Evolutionary conservation across 2,113 vertebrate species (phyloP), one percentile per base, ranked within the genome.

Genomic region (Entelurus aequoreus): DNA sequence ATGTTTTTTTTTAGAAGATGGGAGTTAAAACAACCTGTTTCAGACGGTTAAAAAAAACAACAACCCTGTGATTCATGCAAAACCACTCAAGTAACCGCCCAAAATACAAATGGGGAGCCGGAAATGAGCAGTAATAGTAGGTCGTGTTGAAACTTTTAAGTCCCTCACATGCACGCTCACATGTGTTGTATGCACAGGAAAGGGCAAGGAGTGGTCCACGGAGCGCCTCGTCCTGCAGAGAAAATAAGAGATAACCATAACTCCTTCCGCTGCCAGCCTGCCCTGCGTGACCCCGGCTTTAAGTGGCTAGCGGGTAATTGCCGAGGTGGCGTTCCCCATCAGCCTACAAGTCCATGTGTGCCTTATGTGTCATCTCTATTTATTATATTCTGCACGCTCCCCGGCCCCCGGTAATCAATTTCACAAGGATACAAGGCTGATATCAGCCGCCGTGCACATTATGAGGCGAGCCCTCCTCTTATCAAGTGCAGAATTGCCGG

Each of bases 401-500:
- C 84, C 64, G 73, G 84, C 85, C 75, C 82, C 74, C 67, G 84
- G 85, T 91, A 91, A 91, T 91, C 89, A 90, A 90, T 91, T 91
- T 91, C 87, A 88, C 89, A 87, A 90, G 88, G 89, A 91, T 91
- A 90, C 87, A 83, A 82, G 83, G 81, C 89, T 90, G 89, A 90
- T 91, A 90, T 88, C 85, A 85, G 85, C 86, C 72, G 79, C 85
- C 79, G 74, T 62, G 84, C 86, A 84, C 87, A 90, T 90, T 89
- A 90, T 88, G 88, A 90, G 88, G 81, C 84, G 69, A 89, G 86
- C 87, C 88, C 85, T 81, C 83, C 94, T 94, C 94, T 98, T 97
- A 97, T 97, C 94, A 94, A 95, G 95, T 93, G 93, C 94, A 95
- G 93, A 96, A 96, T 97, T 93, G 94, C 88, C 88, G 91, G 94